Percentiles rank a stretch among this genome's conserved stretches.
These are phyloP conservation scores for Rousettus madagascariensis DNA, from an alignment of 2,797 vertebrate species.

Conservation along the genomic window DNA sequence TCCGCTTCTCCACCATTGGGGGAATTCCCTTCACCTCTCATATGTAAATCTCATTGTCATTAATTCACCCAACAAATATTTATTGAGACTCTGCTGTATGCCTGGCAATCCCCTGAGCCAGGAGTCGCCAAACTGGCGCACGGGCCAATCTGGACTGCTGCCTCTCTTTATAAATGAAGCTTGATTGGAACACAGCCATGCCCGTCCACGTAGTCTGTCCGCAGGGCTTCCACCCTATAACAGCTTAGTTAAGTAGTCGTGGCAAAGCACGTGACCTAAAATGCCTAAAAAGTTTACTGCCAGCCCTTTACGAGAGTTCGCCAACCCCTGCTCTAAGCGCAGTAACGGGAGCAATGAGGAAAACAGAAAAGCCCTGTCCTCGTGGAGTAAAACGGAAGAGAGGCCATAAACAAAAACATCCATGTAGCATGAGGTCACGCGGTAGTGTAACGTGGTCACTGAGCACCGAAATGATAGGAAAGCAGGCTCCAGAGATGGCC, in stretches of 20 bases:
- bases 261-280: not conserved
- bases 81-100: not conserved
- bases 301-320: not conserved
- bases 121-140: not conserved
- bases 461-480: not conserved
- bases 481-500: fast-evolving
- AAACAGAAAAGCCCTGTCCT: not conserved
- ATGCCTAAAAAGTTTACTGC: not conserved
- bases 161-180: not conserved
- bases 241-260: not conserved
- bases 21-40: not conserved
- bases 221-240: not conserved
- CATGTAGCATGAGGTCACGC: fast-evolving
- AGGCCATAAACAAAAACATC: not conserved
- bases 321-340: not conserved
- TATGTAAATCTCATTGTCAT: not conserved
- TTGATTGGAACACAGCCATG: not conserved
- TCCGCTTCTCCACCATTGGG: not conserved
- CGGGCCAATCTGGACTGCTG: not conserved
- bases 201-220: no score
- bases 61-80: not conserved
- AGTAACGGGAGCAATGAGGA: not conserved
- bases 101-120: not conserved
- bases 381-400: not conserved
- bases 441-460: not conserved